Percentiles rank a stretch among this genome's conserved stretches.
Evolutionary conservation across 2,797 vertebrate genomes (phyloP).

Genomic region (Phrynocephalus forsythii): DNA sequence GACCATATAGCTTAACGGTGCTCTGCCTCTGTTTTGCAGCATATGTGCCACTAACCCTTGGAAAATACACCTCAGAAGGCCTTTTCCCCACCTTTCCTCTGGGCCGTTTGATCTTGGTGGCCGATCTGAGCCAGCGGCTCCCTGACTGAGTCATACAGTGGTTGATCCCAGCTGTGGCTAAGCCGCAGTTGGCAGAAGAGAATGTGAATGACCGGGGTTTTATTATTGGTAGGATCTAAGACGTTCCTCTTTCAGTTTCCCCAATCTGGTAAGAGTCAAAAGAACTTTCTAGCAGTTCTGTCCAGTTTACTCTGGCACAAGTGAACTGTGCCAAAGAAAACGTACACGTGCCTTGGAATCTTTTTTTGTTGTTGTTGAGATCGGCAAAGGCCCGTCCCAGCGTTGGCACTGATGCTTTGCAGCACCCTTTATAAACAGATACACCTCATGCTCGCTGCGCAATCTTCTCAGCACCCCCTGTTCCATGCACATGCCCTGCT

Average conservation of each 20-base stretch:
- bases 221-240: neutral
- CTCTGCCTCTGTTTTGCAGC: neutral
- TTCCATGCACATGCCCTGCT: too few species aligned
- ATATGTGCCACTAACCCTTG: neutral
- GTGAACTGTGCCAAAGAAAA: neutral
- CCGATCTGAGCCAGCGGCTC: slow-evolving; percentile 19
- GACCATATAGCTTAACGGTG: neutral
- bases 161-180: neutral
- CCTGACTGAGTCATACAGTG: slow-evolving; percentile 27
- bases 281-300: neutral
- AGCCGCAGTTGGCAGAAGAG: neutral
- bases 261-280: neutral
- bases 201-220: neutral
- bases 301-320: neutral
- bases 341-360: too few species aligned
- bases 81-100: slow-evolving; percentile 28
- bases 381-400: too few species aligned
- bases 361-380: too few species aligned
- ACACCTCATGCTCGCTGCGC: too few species aligned
- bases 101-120: slow-evolving; percentile 23
- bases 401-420: too few species aligned
- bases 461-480: too few species aligned
- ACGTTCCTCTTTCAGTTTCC: neutral
- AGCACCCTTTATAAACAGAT: too few species aligned
- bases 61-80: slow-evolving; percentile 30